A percentile compares a stretch with the other conserved stretches of the same genome.
phyloP scores from a whole-genome alignment of 1,140 invertebrate species.

The Mactra quadrangularis region DNA sequence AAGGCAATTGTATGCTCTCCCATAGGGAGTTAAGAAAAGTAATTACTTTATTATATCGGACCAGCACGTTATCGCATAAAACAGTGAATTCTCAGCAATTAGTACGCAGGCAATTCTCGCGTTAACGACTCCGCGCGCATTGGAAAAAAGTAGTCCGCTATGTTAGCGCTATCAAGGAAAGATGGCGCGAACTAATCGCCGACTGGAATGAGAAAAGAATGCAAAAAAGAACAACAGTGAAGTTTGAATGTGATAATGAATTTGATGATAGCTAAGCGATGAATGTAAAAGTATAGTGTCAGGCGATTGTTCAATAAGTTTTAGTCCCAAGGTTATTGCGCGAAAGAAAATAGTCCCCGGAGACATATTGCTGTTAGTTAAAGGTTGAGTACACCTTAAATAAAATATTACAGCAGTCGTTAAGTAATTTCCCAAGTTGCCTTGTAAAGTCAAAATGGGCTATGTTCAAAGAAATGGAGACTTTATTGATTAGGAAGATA shows the following conservation, averaged over 20 bases:
- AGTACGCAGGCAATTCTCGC: slow-evolving; percentile 57
- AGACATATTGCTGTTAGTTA: slow-evolving; percentile 20
- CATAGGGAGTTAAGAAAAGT: slow-evolving; percentile 61
- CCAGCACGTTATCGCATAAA: slow-evolving; percentile 52
- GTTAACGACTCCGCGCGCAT: slow-evolving; percentile 39
- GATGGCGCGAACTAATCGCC: slow-evolving; percentile 51
- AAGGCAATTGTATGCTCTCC: slow-evolving; percentile 62
- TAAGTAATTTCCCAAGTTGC: slow-evolving; percentile 62
- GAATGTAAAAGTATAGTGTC: slow-evolving; percentile 41
- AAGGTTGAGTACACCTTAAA: slow-evolving; percentile 47
- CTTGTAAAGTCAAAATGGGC: slow-evolving; percentile 54
- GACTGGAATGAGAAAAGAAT: slow-evolving; percentile 52
- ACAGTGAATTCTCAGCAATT: slow-evolving; percentile 52
- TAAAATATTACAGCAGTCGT: slow-evolving; percentile 59
- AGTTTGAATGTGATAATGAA: slow-evolving; percentile 59
- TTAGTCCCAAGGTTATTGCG: not conserved
- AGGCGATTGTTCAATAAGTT: slow-evolving; percentile 53
- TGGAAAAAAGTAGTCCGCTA: slow-evolving; percentile 40
- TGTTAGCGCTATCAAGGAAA: slow-evolving; percentile 35
- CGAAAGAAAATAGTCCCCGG: not conserved
- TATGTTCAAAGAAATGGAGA: slow-evolving; percentile 48
- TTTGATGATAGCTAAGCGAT: slow-evolving; percentile 36
- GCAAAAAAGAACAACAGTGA: slow-evolving; percentile 48
- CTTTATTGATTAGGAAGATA: slow-evolving; percentile 58
- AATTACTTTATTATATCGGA: slow-evolving; percentile 62